Conservation (phyloP, 2,797 vertebrate species). For the Scomberomorus guttatus region DNA sequence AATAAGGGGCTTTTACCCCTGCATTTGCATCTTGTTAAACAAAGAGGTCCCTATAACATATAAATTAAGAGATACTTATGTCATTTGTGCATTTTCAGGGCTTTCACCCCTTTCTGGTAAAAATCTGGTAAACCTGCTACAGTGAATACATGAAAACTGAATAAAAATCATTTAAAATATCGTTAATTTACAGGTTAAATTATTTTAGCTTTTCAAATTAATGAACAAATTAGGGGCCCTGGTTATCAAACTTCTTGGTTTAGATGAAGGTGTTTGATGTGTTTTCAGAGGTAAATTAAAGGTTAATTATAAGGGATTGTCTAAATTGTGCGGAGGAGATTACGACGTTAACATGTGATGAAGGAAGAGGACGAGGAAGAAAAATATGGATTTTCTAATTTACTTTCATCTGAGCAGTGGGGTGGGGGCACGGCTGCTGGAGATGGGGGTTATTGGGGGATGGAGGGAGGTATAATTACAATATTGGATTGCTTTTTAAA, state of each 20-base stretch:
- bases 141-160: not conserved
- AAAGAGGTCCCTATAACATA: too few relatives aligned
- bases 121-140: not conserved
- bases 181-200: too few relatives aligned
- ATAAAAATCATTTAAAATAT: not conserved
- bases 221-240: not conserved
- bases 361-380: not conserved
- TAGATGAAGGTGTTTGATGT: not conserved
- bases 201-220: not conserved
- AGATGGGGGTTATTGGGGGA: not conserved
- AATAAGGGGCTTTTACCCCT: too few relatives aligned
- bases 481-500: constrained; percentile 39
- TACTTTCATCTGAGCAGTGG: not conserved
- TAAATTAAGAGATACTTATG: too few relatives aligned
- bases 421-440: not conserved
- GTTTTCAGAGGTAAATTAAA: not conserved
- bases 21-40: too few relatives aligned
- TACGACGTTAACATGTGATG: not conserved
- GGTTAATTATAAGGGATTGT: not conserved
- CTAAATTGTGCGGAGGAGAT: not conserved
- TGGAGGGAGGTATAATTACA: constrained; percentile 11
- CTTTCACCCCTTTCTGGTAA: too few relatives aligned
- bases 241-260: not conserved
- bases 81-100: too few relatives aligned
- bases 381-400: constrained; percentile 21